Percentiles rank a stretch among this genome's conserved stretches.
Conservation (phyloP, 2,113 vertebrate genomes). For the Parus major region DNA sequence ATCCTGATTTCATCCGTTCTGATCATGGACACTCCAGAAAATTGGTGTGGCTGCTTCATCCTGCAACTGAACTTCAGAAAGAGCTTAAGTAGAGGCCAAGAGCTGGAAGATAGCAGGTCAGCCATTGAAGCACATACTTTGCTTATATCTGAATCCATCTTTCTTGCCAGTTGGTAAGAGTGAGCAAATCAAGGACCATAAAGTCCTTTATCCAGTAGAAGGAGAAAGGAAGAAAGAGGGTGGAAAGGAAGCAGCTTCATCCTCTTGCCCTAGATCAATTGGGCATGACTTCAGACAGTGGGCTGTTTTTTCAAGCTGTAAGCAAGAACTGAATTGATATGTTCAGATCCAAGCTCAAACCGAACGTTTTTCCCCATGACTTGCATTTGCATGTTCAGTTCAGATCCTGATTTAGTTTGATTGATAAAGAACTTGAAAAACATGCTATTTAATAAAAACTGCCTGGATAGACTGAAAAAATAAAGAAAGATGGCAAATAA, state of each 20-base stretch:
- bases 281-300: background rate
- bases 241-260: background rate
- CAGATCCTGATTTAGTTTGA: background rate
- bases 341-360: background rate
- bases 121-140: background rate
- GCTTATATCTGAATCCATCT: background rate
- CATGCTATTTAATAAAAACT: background rate
- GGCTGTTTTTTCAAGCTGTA: background rate
- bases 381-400: background rate
- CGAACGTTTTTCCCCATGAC: background rate
- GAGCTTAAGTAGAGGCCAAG: fast-evolving
- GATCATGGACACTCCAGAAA: background rate
- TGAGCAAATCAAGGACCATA: background rate
- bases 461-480: background rate
- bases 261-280: background rate
- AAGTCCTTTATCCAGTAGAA: background rate
- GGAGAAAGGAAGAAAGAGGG: background rate
- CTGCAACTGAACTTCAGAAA: background rate
- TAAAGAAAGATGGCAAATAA: background rate
- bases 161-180: background rate
- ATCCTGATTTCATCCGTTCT: background rate
- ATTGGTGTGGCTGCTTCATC: background rate
- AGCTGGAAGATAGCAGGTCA: background rate
- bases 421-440: background rate
- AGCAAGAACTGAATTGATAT: background rate